Evolutionary conservation across 2,797 vertebrate genomes (phyloP).

Genomic region (Hypotaenidia philippensis): DNA sequence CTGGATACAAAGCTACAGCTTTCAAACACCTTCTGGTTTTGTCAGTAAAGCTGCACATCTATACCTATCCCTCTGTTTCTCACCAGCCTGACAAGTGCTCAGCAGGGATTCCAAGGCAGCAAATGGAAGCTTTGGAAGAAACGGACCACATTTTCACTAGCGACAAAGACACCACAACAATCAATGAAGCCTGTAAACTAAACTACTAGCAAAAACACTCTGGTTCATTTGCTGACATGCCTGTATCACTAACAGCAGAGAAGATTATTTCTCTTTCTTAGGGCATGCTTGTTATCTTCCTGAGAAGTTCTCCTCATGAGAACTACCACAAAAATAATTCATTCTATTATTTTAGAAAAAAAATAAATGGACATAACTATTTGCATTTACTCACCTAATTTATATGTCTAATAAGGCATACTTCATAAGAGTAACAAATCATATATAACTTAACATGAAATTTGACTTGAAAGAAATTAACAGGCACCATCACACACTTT

Average conservation of each 20-base stretch:
- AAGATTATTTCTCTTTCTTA: not conserved
- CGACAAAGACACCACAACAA: not conserved
- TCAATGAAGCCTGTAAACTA: not conserved
- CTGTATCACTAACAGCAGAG: not conserved
- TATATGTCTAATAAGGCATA: not conserved
- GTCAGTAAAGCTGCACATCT: not conserved
- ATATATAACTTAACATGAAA: not conserved
- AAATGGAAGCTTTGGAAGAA: not conserved
- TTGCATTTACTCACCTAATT: not conserved
- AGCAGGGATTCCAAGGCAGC: not conserved
- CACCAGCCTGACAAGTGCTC: rapidly evolving
- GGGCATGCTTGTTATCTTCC: not conserved
- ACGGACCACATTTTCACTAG: not conserved
- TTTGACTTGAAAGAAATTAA: not conserved
- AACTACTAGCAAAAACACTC: not conserved
- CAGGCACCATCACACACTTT: not conserved
- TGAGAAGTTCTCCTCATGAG: not conserved
- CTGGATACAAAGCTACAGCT: not conserved
- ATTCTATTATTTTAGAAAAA: not conserved
- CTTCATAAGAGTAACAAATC: not conserved
- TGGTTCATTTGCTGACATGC: not conserved
- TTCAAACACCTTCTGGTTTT: not conserved
- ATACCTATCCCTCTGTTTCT: not conserved
- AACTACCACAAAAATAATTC: not conserved
- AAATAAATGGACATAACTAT: too few relatives aligned